phyloP scores from a whole-genome alignment of 1,140 invertebrate species.

The Sinonovacula constricta region DNA sequence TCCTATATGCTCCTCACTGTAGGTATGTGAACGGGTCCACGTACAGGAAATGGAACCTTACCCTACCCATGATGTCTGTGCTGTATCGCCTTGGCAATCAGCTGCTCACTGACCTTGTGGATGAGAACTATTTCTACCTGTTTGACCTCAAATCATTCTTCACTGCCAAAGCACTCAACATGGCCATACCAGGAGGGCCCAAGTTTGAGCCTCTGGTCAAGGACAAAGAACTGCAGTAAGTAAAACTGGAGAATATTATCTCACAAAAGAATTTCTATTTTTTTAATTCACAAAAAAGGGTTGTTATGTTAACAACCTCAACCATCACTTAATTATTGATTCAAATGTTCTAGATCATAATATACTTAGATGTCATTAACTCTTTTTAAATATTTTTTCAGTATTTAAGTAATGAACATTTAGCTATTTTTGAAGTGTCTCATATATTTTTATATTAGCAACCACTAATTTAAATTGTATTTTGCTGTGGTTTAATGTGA shows the following conservation, averaged over 20 bases:
- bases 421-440: too few species aligned
- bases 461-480: background rate
- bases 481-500: background rate
- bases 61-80: conserved; percentile 97
- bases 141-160: conserved; percentile 99
- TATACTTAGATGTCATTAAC: too few species aligned
- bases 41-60: conserved; percentile 97
- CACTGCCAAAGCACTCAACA: conserved; percentile 99
- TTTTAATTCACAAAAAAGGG: too few species aligned
- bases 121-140: conserved; percentile 99
- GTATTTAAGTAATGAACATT: too few species aligned
- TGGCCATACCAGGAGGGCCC: conserved; percentile 99
- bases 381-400: too few species aligned
- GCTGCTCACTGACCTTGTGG: conserved; percentile 98
- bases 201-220: conserved; percentile 99
- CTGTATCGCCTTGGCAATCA: conserved; percentile 98
- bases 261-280: too few species aligned
- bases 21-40: conserved; percentile 98
- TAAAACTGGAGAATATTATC: too few species aligned
- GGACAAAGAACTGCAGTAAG: conserved; percentile 94
- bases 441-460: too few species aligned
- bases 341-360: too few species aligned
- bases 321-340: too few species aligned
- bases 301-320: too few species aligned
- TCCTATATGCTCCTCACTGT: conserved; percentile 65